A percentile compares a stretch with the other conserved stretches of the same genome.
Evolutionary conservation across 2,797 vertebrate genomes (phyloP).

Genomic region (Simalia tracyae): DNA sequence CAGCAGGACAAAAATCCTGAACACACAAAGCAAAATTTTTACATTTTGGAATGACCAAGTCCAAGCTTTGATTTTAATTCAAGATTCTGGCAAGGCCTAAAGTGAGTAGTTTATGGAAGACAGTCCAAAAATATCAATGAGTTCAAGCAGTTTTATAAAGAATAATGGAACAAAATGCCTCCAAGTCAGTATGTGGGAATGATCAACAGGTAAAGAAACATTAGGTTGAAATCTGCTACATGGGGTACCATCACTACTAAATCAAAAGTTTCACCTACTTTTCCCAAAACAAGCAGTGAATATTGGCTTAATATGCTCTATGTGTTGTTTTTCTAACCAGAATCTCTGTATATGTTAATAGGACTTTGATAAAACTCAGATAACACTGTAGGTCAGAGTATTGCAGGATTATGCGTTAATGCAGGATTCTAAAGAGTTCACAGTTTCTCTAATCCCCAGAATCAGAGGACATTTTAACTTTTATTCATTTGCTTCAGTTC

Average conservation of each 20-base stretch:
- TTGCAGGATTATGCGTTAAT: background rate
- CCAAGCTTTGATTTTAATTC: background rate
- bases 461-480: background rate
- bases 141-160: background rate
- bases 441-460: background rate
- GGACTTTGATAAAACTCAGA: background rate
- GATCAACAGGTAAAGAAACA: background rate
- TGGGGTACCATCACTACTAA: background rate
- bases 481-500: background rate
- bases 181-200: background rate
- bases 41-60: background rate
- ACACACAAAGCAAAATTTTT: background rate
- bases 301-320: background rate
- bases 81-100: background rate
- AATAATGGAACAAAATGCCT: background rate
- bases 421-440: background rate
- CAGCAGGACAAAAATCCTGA: background rate
- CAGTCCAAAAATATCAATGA: background rate
- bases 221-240: background rate
- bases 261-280: background rate
- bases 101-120: background rate
- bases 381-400: background rate
- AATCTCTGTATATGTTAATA: background rate
- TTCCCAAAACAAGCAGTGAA: background rate
- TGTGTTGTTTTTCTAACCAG: background rate